These are phyloP conservation scores for Augochlora pura DNA, from an alignment of 1,140 invertebrate genomes.

Conservation along the genomic window DNA sequence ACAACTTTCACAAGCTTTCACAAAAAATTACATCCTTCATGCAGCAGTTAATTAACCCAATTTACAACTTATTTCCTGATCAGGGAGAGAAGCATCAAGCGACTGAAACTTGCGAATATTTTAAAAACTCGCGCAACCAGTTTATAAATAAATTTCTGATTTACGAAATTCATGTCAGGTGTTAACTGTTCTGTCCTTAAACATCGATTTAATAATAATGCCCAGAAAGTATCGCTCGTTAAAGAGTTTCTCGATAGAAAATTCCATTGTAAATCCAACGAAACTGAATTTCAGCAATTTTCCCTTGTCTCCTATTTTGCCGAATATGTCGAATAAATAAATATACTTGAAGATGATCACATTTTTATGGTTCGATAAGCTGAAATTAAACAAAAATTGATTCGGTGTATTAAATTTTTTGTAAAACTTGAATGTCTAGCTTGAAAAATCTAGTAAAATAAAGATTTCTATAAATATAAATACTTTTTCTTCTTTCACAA, in stretches of 20 bases:
- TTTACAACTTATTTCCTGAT: constrained; percentile 17
- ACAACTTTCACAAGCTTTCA: background rate
- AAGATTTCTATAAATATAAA: too few relatives aligned
- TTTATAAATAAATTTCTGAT: background rate
- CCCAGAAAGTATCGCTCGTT: background rate
- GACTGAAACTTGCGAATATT: constrained; percentile 1
- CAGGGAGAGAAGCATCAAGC: background rate
- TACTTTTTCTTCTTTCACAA: too few relatives aligned
- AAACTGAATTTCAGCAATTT: background rate
- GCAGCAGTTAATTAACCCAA: constrained; percentile 21
- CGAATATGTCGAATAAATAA: too few relatives aligned
- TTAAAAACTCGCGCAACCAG: background rate
- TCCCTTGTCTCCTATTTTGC: too few relatives aligned
- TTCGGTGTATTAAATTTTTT: too few relatives aligned
- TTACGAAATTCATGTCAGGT: background rate
- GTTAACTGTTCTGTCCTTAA: background rate
- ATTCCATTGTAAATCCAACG: background rate
- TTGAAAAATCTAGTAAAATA: too few relatives aligned
- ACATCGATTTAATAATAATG: background rate
- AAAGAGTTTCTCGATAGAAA: background rate
- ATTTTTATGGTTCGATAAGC: too few relatives aligned
- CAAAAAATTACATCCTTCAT: background rate
- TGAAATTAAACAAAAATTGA: too few relatives aligned
- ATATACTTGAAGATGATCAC: too few relatives aligned
- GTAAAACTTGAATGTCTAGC: too few relatives aligned